Base-by-base conservation (phyloP, 2,888 invertebrate genomes). In the Endotricha flammealis region DNA sequence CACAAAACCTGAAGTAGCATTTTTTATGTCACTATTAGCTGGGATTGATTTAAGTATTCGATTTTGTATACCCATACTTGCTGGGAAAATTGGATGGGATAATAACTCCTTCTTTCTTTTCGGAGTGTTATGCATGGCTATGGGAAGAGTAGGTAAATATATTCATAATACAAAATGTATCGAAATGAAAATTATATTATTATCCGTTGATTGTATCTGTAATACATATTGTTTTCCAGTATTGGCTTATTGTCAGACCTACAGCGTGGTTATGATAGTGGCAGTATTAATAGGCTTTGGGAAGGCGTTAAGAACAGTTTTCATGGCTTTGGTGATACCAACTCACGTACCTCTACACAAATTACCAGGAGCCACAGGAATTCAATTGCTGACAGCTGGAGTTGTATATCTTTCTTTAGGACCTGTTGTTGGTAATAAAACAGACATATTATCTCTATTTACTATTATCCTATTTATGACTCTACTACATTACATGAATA, bases 291-390 rank as follows among this genome's bases (percentile, higher is more conserved):
- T 93, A 43, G 93, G 93, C 0, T 88, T 90, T 39, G 92, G 91
- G 11, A 93, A 93, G 72, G 93, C 91, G 0, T 65, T 93, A 1
- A 79, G 92, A 36, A 93, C 93, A 3, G 91, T 93, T 4, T 93
- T 93, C 55, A 91, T 93, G 90, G 91, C 92, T 0, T 68, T 93
- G 3, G 91, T 92, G 7, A 91, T 93, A 51, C 92, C 93, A 2
- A 89, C 90, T 0, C 90, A 93, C 57, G 92, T 93, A 25, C 90
- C 92, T 0, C 59, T 93, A 8, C 89, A 91, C 43, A 89, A 91
- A 39, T 61, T 93, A 39, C 92, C 93, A 0, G 92, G 91, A 6
- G 93, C 93, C 2, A 88, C 91, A 0, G 93, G 93, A 0, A 74
- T 93, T 29, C 92, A 92, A 57, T 66, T 93, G 22, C 72, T 92